Base-by-base conservation (phyloP, 2,888 invertebrate genomes). In the Teleogryllus oceanicus region DNA sequence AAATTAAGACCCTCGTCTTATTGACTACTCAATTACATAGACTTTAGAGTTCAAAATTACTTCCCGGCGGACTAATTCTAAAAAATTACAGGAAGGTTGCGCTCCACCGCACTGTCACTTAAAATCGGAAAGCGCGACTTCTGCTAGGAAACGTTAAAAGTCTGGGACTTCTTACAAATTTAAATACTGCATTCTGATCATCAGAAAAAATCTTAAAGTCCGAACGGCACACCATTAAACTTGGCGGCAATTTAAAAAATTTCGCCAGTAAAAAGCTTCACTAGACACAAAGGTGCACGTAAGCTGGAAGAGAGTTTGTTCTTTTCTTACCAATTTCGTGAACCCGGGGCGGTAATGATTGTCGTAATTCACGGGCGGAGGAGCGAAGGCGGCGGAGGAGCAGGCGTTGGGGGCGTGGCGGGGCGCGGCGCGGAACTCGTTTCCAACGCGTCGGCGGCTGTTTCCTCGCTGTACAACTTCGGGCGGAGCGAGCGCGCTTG, bases 1-100 rank as follows among this genome's bases (percentile, higher is more conserved):
- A 18, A 62, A 62, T 62, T 62, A 13, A 62, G 1, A 62, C n/a
- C 16, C 4, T 62, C 62, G 62, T 62, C n/a, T 62, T 62, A 62
- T 62, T n/a, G 62, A 62, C 62, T 62, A 18, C 62, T 62, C 62
- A 62, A 62, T 62, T 62, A 62, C 13, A 62, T 62, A 62, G 62
- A 18, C 62, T 37, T 37, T 62, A n/a, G n/a, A 62, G 62, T 62
- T 62, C 16, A 12, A 62, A 62, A 62, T 62, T 62, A 62, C 62
- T 62, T 62, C 62, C 62, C 62, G n/a, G 8, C 13, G 62, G n/a
- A n/a, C 62, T 62, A 62, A 37, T 37, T 37, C 37, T 37, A 37
- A 62, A 13, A 62, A 62, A 62, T 62, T 62, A 62, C 62, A 62
- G 16, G 3, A 62, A 62, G 16, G n/a, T 62, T n/a, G 13, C 62